phyloP scores from a whole-genome alignment of 2,113 vertebrate genomes.

The Zosterops lateralis region DNA sequence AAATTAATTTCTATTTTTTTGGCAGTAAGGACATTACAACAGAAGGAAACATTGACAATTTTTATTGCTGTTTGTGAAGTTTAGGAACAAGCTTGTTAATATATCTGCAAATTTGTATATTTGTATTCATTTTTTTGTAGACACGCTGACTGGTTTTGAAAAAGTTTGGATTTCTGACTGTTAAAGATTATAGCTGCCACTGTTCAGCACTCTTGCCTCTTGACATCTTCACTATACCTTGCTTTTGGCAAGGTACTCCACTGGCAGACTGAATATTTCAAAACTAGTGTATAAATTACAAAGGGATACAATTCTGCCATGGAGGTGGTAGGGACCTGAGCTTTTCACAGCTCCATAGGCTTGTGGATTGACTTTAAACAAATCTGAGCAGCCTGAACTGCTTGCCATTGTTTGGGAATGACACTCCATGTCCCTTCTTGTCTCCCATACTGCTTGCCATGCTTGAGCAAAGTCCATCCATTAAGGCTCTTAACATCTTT shows the following conservation, averaged over 20 bases:
- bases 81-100: background rate
- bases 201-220: background rate
- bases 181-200: background rate
- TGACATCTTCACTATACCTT: background rate
- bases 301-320: background rate
- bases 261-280: background rate
- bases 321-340: background rate
- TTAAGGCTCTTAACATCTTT: background rate
- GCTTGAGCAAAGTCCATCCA: background rate
- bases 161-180: background rate
- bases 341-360: background rate
- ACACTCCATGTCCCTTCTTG: background rate
- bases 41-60: slow-evolving; percentile 1
- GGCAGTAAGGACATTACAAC: background rate
- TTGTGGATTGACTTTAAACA: background rate
- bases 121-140: background rate
- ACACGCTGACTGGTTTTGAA: background rate
- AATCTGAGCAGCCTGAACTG: background rate
- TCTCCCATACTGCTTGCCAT: background rate
- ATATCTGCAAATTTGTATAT: background rate
- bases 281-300: background rate
- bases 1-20: slow-evolving; percentile 14
- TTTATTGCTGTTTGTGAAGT: background rate
- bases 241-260: background rate
- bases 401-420: background rate